phyloP scores from a whole-genome alignment of 2,113 vertebrate species.

The Channa argus region DNA sequence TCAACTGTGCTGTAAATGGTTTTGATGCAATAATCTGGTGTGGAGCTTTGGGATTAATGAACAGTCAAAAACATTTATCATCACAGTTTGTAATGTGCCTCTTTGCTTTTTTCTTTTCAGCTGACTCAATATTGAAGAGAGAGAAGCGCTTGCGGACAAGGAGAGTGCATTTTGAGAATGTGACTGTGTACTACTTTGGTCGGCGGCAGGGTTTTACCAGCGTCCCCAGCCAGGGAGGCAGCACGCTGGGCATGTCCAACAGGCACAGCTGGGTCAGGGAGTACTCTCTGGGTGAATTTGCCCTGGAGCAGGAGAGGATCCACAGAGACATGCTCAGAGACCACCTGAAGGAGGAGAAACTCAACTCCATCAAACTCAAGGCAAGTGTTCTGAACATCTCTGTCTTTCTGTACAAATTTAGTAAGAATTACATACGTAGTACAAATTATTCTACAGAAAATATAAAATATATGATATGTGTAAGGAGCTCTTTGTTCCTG shows the following conservation, averaged over 20 bases:
- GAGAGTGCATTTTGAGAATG: conserved; percentile 97
- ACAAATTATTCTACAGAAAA: too few species aligned
- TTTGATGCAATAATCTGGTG: too few species aligned
- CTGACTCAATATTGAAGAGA: conserved; percentile 94
- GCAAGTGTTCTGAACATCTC: conserved; percentile 26
- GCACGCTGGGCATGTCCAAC: conserved; percentile 97
- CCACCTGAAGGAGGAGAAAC: conserved; percentile 96
- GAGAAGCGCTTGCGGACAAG: conserved; percentile 94
- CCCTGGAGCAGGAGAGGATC: conserved; percentile 93
- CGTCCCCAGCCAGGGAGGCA: conserved; percentile 98
- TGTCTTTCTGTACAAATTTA: too few species aligned
- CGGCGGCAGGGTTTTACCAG: conserved; percentile 98
- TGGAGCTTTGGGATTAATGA: too few species aligned
- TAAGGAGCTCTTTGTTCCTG: not conserved
- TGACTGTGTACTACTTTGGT: conserved; percentile 98
- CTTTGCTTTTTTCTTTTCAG: conserved; percentile 76
- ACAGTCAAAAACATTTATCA: too few species aligned
- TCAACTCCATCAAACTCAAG: conserved; percentile 94
- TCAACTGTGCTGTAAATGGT: too few species aligned
- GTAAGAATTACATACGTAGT: not conserved
- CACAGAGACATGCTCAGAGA: conserved; percentile 96
- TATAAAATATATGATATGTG: too few species aligned
- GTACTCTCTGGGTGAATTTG: conserved; percentile 95
- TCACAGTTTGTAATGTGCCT: not conserved
- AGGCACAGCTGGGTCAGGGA: conserved; percentile 95